Evolutionary conservation across 2,797 vertebrate species (phyloP), one percentile per base, ranked within the genome.

Genomic region (Lacerta bilineata): DNA sequence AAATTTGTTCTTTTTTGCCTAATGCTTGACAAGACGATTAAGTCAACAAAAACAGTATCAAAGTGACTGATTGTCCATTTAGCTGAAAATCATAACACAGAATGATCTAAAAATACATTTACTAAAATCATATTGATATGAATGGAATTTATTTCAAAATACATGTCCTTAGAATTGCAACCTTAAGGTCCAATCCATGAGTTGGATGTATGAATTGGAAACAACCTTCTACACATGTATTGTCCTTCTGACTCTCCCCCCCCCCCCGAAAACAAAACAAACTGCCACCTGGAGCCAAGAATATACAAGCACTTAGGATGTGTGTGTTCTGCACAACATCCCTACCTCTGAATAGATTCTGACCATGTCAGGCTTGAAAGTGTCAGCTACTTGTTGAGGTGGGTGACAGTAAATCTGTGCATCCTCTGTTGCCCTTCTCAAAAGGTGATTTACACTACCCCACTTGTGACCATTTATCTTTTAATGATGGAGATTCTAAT

Each of bases 1-100:
- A 80, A 74, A 64, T 64, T 75, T 85, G n/a, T 17, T 84, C 20
- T 61, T 66, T 80, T 68, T 81, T 59, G 27, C 71, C 43, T 81
- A 89, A 64, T 80, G 39, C 33, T 55, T 80, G 80, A 64, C 61
- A 87, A 33, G 64, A 69, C 25, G n/a, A 83, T 64, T 33, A 81
- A 71, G 25, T 69, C 64, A 78, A 10, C n/a, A 64, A 80, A 77
- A 17, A n/a, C 25, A 78, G 43, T 33, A 41, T 84, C 64, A 71
- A 4, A 25, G 8, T 68, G 80, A 66, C 61, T 29, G 69, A 23
- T 27, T 50, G 50, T 39, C 15, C 20, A 69, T 27, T 86, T 79
- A 36, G n/a, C n/a, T 79, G 29, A 50, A 68, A 68, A 66, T 66
- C n/a, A 78, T 18, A 68, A 64, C 25, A 64, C 4, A 66, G 25